Evolutionary conservation across 1,140 invertebrate species (phyloP), one percentile per base, ranked within the genome.

Genomic region (Myzus persicae): DNA sequence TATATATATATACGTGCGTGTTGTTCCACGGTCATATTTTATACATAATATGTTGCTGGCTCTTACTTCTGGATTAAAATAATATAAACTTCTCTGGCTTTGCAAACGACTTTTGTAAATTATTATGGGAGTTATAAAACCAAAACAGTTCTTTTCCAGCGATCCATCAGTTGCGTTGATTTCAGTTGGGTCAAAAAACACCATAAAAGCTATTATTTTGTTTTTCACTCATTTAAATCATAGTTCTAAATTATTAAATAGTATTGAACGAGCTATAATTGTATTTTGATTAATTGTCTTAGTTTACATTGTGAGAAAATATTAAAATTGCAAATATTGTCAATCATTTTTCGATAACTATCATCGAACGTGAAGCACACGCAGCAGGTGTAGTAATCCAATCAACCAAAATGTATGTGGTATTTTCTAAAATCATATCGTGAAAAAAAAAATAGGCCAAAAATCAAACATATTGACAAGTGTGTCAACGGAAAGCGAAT

Each of bases 351-450:
- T n/a, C 31, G 14, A 4, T 67, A 3, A n/a, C n/a, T n/a, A n/a
- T n/a, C 14, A n/a, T 76, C 59, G 31, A 76, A n/a, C 0, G 4
- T 6, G n/a, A 76, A 6, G 4, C 14, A 18, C 31, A n/a, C 14
- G 14, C 3, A 18, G 14, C 5, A n/a, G 14, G 1, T n/a, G 1
- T 1, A 18, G 31, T 76, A n/a, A 76, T n/a, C 1, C 0, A 76
- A 76, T n/a, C 5, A 5, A n/a, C 31, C n/a, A 6, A 76, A 76
- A n/a, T 4, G 0, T 31, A 31, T 31, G 26, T 31, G 26, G 6
- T 0, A 67, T n/a, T 31, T 67, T 20, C 20, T 67, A 67, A 67
- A n/a, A 76, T 36, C 18, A n/a, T 76, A n/a, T 76, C 59, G 14
- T 76, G 14, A n/a, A 76, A 76, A n/a, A 76, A 76, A 67, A 14